phyloP scores from a whole-genome alignment of 1,140 invertebrate species.

The Magallana gigas region DNA sequence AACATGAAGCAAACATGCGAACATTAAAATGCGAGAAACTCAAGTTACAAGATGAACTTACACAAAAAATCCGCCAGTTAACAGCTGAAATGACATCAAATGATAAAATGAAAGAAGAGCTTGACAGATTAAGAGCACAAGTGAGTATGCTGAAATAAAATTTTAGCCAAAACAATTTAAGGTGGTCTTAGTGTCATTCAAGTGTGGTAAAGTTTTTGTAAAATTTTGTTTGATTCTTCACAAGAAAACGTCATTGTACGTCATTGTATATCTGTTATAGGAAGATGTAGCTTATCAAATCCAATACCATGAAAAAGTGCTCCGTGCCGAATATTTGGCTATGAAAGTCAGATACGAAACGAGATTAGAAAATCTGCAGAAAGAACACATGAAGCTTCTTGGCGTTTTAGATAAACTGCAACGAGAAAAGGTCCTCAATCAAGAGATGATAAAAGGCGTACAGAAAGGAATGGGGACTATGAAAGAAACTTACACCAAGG shows the following conservation, averaged over 20 bases:
- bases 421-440: constrained; percentile 92
- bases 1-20: constrained; percentile 64
- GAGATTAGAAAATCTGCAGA: constrained; percentile 89
- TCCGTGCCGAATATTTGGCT: constrained; percentile 90
- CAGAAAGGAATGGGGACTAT: constrained; percentile 72
- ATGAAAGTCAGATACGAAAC: constrained; percentile 93
- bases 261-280: constrained; percentile 52
- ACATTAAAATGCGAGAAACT: constrained; percentile 62
- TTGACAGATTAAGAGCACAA: constrained; percentile 65
- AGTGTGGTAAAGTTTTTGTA: background rate
- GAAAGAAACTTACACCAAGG: constrained; percentile 82
- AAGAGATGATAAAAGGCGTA: constrained; percentile 84
- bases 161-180: background rate
- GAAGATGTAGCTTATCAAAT: constrained; percentile 81
- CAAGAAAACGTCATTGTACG: background rate
- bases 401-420: constrained; percentile 89
- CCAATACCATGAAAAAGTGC: constrained; percentile 87
- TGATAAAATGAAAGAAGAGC: constrained; percentile 65
- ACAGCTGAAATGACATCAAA: constrained; percentile 67
- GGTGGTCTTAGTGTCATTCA: background rate
- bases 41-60: constrained; percentile 68
- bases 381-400: constrained; percentile 90
- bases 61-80: constrained; percentile 66
- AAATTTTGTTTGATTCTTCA: background rate
- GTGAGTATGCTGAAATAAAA: constrained; percentile 49